Evolutionary conservation across 92 coral and sea anemone genomes (phyloP).

Genomic region (Porites lobata): DNA sequence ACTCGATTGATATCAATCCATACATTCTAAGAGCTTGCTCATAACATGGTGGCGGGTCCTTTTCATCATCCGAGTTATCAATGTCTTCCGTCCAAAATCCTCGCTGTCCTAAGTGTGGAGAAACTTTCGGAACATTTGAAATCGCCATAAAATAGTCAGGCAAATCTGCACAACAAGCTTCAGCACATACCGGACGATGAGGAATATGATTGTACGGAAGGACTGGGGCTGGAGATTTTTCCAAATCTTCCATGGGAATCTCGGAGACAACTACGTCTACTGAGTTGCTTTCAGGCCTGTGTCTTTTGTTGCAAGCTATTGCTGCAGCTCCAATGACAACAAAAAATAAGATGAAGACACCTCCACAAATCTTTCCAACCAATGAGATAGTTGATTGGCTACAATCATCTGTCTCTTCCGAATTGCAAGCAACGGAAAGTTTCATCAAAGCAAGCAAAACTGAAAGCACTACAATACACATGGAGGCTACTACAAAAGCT

Average conservation of each 20-base stretch:
- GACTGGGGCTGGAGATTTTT: slow-evolving; percentile 64
- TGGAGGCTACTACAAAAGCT: not conserved
- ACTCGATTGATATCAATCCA: not conserved
- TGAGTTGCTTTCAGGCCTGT: not conserved
- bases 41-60: slow-evolving; percentile 72
- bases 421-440: no score
- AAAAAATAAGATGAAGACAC: not conserved
- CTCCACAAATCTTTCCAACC: not conserved
- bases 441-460: no score
- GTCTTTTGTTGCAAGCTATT: slow-evolving; percentile 7
- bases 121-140: not conserved
- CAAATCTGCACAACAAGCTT: not conserved
- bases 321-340: not conserved
- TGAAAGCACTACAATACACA: no score
- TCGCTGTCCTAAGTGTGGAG: not conserved
- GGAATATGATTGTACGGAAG: not conserved
- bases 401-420: no score
- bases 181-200: slow-evolving; percentile 14
- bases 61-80: not conserved
- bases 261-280: slow-evolving; percentile 66
- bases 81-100: not conserved
- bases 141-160: slow-evolving; percentile 10
- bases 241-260: slow-evolving; percentile 68
- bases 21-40: slow-evolving; percentile 73
- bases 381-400: not conserved